Percentiles rank a stretch among this genome's conserved stretches.
These are phyloP conservation scores for Chromoteleia sp. DNA, from an alignment of 2,888 invertebrate species.

Conservation along the genomic window DNA sequence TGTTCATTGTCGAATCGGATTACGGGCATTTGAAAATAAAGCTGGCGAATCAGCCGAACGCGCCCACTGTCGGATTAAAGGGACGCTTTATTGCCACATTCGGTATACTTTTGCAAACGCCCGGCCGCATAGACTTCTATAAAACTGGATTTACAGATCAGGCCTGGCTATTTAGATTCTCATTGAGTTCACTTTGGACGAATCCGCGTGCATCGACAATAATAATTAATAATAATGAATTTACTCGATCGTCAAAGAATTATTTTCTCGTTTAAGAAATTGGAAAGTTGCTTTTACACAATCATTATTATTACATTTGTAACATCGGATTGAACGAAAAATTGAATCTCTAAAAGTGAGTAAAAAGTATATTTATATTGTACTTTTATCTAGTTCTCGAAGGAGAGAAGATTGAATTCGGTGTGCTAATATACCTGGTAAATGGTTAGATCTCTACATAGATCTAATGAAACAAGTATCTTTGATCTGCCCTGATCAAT, in stretches of 20 bases:
- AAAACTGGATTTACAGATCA: conserved; percentile 67
- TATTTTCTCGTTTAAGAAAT: no score
- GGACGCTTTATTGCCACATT: conserved; percentile 66
- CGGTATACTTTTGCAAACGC: conserved; percentile 64
- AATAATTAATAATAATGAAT: conserved; percentile 33
- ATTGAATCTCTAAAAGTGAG: no score
- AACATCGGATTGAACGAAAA: no score
- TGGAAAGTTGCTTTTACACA: no score
- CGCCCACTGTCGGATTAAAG: conserved; percentile 70
- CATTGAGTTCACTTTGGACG: conserved; percentile 56
- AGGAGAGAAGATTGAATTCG: not conserved
- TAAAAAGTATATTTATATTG: no score
- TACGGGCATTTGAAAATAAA: conserved; percentile 71
- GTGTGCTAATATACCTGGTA: not conserved
- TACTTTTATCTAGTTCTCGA: no score
- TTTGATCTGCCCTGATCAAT: conserved; percentile 5
- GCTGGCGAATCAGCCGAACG: conserved; percentile 68
- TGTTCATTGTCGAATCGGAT: conserved; percentile 72
- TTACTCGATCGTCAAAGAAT: no score
- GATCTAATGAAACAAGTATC: not conserved
- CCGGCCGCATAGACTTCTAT: conserved; percentile 55
- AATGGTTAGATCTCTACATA: not conserved
- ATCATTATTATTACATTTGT: no score
- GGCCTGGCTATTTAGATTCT: conserved; percentile 63
- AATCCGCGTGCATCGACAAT: conserved; percentile 12